These are phyloP conservation scores for Diplodus puntazzo DNA, from an alignment of 2,797 vertebrate species.

Conservation along the genomic window DNA sequence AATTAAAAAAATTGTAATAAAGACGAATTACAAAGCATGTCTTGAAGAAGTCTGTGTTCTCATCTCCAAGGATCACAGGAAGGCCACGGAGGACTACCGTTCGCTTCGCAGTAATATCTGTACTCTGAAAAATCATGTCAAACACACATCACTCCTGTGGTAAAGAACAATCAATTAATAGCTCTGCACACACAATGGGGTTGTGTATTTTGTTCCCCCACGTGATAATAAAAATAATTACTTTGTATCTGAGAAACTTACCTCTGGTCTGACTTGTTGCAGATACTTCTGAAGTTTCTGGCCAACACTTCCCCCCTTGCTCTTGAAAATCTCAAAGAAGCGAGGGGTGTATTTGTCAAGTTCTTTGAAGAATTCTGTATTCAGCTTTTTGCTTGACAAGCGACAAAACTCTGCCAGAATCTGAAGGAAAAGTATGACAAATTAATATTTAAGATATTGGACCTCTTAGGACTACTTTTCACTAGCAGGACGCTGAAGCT, in stretches of 20 bases:
- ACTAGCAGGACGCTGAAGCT: neutral
- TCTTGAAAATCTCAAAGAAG: slow-evolving; percentile 44
- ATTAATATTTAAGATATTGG: neutral
- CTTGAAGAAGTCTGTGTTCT: slow-evolving; percentile 14
- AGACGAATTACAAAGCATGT: too few relatives aligned
- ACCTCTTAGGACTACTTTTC: slow-evolving; percentile 8
- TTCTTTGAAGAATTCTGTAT: slow-evolving; percentile 39
- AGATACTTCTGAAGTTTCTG: slow-evolving; percentile 30
- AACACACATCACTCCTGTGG: slow-evolving; percentile 24
- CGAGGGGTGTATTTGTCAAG: slow-evolving; percentile 34
- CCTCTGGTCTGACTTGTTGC: slow-evolving; percentile 23
- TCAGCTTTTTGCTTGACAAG: slow-evolving; percentile 39
- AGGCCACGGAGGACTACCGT: slow-evolving; percentile 19
- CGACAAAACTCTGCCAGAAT: slow-evolving; percentile 32
- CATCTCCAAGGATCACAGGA: slow-evolving; percentile 24
- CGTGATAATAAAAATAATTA: neutral
- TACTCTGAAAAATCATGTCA: slow-evolving; percentile 23
- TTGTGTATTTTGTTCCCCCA: neutral
- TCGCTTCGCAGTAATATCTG: slow-evolving; percentile 12
- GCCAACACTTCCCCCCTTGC: slow-evolving; percentile 29
- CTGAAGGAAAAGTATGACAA: slow-evolving; percentile 9
- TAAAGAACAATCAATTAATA: slow-evolving; percentile 30
- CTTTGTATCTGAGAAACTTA: slow-evolving; percentile 10
- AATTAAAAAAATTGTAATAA: neutral
- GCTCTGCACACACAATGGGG: slow-evolving; percentile 17